phyloP scores from a whole-genome alignment of 2,888 invertebrate genomes.

The Hedychridium roseum region DNA sequence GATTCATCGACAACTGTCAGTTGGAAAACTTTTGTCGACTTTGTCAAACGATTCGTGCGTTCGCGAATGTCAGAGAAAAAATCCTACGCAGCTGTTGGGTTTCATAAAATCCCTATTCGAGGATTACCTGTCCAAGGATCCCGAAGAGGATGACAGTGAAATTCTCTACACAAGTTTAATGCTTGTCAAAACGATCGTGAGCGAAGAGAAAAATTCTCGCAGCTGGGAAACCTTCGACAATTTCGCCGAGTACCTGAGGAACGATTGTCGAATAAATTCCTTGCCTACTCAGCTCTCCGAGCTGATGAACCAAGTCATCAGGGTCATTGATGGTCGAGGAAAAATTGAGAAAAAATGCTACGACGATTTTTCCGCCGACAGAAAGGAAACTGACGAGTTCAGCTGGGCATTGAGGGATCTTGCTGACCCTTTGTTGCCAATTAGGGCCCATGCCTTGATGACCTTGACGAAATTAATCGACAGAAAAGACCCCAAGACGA shows the following conservation, averaged over 20 bases:
- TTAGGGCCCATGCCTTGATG: conserved; percentile 82
- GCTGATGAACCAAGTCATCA: conserved; percentile 1
- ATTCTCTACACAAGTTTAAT: conserved; percentile 57
- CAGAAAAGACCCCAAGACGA: conserved; percentile 70
- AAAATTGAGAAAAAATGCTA: conserved; percentile 33
- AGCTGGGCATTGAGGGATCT: conserved; percentile 74
- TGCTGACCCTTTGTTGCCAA: conserved; percentile 77
- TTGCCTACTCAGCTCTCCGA: neutral
- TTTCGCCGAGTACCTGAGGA: conserved; percentile 49
- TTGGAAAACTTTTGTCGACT: conserved; percentile 54
- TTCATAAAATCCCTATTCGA: conserved; percentile 57
- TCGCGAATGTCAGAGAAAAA: conserved; percentile 53
- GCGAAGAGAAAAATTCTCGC: conserved; percentile 34
- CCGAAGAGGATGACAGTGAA: conserved; percentile 42
- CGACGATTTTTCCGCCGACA: conserved; percentile 44
- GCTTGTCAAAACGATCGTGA: conserved; percentile 58
- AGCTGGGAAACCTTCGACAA: conserved; percentile 53
- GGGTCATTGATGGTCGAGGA: no score
- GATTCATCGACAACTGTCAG: conserved; percentile 50
- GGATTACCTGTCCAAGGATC: conserved; percentile 20
- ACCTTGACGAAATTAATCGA: conserved; percentile 77
- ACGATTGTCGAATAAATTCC: conserved; percentile 19
- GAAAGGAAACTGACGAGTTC: conserved; percentile 62
- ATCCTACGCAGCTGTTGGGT: conserved; percentile 55
- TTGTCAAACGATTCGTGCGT: conserved; percentile 53